Evolutionary conservation across 2,888 invertebrate species (phyloP), one percentile per base, ranked within the genome.

Genomic region (Agonum fuliginosum): DNA sequence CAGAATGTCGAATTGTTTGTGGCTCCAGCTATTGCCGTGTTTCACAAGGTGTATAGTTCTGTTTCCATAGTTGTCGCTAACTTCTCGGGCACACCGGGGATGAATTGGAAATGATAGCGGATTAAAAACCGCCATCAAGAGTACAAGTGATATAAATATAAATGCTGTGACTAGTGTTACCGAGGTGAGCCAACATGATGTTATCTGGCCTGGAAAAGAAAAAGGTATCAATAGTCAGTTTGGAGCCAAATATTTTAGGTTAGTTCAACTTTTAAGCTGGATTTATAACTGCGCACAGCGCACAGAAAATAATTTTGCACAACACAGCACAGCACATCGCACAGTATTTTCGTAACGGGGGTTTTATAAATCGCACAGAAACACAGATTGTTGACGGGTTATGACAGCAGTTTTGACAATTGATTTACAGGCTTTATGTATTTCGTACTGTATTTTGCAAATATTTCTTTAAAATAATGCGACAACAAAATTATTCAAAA

Each of bases 1-100:
- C 24, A 87, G 78, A 3, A 83, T 79, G 3, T 84, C 80, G 1
- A 86, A 72, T 78, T 86, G 83, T 20, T 80, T 79, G 79, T 81
- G 81, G 5, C 82, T 80, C 83, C 84, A 84, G 19, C 80, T 79
- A 10, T 80, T 73, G 5, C 82, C 81, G 2, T 83, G 80, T 78
- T 87, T 86, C 0, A 86, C 84, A 34, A 87, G 80, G 79, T 86
- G 85, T 19, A 87, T 82, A 46, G 84, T 85, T 37, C 80, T 80
- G 67, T 84, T 84, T 37, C 81, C 81, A 24, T 84, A 77, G 14
- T 81, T 72, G 17, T 81, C 80, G 43, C 79, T 70, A 20, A 78
- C 62, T 5, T 67, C 73, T 81, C 75, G 79, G 78, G 78, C 77
- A 43, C 80, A 82, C 78, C 79, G 72, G 17, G 80, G 71, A 17